These are phyloP conservation scores for Caenorhabditis latens DNA, from an alignment of 1,140 invertebrate genomes.

Conservation along the genomic window DNA sequence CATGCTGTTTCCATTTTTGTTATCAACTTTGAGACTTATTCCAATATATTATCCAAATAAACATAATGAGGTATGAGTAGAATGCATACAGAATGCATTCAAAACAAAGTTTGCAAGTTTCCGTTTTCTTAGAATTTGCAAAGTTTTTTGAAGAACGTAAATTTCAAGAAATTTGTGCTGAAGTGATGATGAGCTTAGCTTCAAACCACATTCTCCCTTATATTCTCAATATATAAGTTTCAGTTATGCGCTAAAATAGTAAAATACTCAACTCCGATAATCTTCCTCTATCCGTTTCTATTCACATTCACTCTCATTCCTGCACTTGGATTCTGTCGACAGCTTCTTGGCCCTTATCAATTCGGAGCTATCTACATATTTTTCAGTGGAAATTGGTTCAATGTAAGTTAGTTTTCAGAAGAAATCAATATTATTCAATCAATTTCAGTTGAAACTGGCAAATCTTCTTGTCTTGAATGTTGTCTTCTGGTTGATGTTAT, in stretches of 20 bases:
- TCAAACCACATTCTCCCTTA: not conserved
- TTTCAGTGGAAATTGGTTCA: constrained; percentile 10
- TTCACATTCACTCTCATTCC: constrained; percentile 6
- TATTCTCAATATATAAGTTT: not conserved
- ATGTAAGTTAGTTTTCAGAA: not conserved
- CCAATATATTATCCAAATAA: not conserved
- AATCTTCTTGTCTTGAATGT: not conserved
- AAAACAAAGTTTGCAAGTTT: too few species aligned
- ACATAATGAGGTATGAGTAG: not conserved
- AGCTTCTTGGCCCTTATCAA: not conserved
- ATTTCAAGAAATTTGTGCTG: too few species aligned
- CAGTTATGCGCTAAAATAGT: not conserved
- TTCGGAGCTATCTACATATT: constrained; percentile 4
- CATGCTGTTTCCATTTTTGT: not conserved
- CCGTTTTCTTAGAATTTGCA: too few species aligned
- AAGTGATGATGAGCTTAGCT: not conserved
- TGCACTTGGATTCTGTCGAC: constrained; percentile 10
- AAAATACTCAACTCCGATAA: not conserved
- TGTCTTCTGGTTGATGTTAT: not conserved
- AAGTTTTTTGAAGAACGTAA: too few species aligned
- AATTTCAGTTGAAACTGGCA: not conserved
- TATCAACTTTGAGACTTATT: not conserved
- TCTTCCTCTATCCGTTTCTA: not conserved
- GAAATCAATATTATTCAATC: not conserved
- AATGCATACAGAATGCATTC: too few species aligned